Evolutionary conservation across 2,113 vertebrate genomes (phyloP).

Genomic region (Zosterops borbonicus): DNA sequence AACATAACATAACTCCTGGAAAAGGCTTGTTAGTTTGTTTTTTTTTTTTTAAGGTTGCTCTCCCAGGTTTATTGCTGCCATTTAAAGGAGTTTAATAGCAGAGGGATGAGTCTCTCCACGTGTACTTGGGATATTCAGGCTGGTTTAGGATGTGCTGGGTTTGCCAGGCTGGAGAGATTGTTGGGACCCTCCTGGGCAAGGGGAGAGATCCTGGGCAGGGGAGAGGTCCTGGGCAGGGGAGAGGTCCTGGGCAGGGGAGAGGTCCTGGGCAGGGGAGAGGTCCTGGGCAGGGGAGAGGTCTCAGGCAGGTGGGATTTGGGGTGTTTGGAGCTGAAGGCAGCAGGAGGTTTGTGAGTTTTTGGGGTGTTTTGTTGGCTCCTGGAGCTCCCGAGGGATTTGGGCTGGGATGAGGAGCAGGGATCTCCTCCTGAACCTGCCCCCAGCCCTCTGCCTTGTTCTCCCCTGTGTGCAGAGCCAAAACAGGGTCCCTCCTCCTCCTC

Average conservation of each 20-base stretch:
- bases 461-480: neutral
- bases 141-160: neutral
- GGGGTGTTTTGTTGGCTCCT: rapidly evolving
- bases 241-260: neutral
- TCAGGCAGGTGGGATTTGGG: neutral
- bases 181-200: neutral
- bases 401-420: neutral
- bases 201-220: neutral
- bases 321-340: neutral
- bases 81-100: neutral
- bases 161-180: neutral
- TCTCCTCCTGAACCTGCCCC: neutral
- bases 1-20: constrained; percentile 46
- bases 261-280: neutral
- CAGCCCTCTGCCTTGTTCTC: neutral
- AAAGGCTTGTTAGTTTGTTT: neutral
- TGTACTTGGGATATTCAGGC: rapidly evolving
- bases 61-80: constrained; percentile 28
- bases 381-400: neutral
- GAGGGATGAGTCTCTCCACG: neutral
- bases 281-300: neutral
- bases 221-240: neutral
- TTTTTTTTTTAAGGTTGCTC: neutral
- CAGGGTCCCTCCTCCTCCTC: neutral
- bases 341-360: neutral